These are phyloP conservation scores for Delia radicum DNA, from an alignment of 1,140 invertebrate species.

Conservation along the genomic window DNA sequence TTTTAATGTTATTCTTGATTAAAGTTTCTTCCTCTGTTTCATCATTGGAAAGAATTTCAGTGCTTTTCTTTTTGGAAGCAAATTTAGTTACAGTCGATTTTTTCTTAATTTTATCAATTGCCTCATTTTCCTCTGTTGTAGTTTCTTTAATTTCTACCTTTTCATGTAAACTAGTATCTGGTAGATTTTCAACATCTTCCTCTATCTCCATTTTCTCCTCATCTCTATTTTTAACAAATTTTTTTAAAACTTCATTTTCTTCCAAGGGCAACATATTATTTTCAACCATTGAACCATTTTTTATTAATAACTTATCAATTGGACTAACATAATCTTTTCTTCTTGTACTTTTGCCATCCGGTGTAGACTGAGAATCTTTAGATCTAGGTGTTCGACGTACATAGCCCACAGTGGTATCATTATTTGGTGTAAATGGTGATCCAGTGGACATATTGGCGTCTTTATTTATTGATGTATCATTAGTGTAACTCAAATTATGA, in stretches of 20 bases:
- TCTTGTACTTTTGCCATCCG: background rate
- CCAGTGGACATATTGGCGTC: background rate
- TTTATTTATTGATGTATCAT: background rate
- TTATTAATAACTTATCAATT: slow-evolving; percentile 29
- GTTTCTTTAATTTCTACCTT: background rate
- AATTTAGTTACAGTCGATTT: too few relatives aligned
- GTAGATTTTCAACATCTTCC: background rate
- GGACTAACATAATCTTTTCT: slow-evolving; percentile 27
- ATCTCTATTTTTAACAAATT: background rate
- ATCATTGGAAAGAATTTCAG: too few relatives aligned
- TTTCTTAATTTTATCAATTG: too few relatives aligned
- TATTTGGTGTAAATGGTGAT: background rate
- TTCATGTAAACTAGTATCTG: background rate
- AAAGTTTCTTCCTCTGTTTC: background rate
- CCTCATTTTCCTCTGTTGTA: background rate
- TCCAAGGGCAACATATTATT: background rate
- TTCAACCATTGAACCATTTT: slow-evolving; percentile 20
- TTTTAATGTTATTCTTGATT: too few relatives aligned
- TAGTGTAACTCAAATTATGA: background rate
- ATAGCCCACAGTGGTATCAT: slow-evolving; percentile 4
- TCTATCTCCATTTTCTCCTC: background rate
- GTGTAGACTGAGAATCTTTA: background rate
- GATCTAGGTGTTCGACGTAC: slow-evolving; percentile 5
- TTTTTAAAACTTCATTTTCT: background rate
- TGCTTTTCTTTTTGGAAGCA: too few relatives aligned